Evolutionary conservation across 2,113 vertebrate species (phyloP).

Genomic region (Atherinomorus stipes): DNA sequence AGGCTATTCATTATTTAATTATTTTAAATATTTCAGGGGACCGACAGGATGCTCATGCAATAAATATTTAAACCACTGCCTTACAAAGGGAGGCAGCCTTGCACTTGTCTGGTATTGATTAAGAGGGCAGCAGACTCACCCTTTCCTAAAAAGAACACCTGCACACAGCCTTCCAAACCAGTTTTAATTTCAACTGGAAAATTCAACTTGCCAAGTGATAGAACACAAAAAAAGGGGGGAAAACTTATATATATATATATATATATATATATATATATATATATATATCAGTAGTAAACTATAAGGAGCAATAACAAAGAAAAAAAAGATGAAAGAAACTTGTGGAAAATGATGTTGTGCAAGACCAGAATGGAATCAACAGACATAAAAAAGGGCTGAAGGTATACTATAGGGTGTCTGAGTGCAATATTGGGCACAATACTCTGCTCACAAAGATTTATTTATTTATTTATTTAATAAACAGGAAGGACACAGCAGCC

Average conservation of each 20-base stretch:
- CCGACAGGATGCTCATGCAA: conserved; percentile 67
- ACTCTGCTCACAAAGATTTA: conserved; percentile 29
- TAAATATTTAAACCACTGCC: conserved; percentile 76
- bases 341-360: conserved; percentile 6
- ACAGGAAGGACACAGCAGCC: conserved; percentile 28
- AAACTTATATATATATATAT: background rate
- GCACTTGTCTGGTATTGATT: conserved; percentile 67
- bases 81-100: conserved; percentile 59
- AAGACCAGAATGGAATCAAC: background rate
- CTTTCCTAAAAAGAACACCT: conserved; percentile 4
- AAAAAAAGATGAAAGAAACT: background rate
- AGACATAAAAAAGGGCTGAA: conserved; percentile 31
- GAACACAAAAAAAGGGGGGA: background rate
- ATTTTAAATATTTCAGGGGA: conserved; percentile 81
- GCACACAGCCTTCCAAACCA: background rate
- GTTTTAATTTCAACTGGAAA: conserved; percentile 11
- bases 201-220: conserved; percentile 6
- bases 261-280: too few species aligned
- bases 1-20: conserved; percentile 78
- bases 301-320: background rate
- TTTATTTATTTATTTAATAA: too few species aligned
- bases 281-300: too few species aligned
- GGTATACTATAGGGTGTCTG: conserved; percentile 27
- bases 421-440: conserved; percentile 45
- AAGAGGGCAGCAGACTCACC: conserved; percentile 54